Percentiles rank a stretch among this genome's conserved stretches.
phyloP scores from a whole-genome alignment of 2,113 vertebrate genomes.

The Pongo pygmaeus region DNA sequence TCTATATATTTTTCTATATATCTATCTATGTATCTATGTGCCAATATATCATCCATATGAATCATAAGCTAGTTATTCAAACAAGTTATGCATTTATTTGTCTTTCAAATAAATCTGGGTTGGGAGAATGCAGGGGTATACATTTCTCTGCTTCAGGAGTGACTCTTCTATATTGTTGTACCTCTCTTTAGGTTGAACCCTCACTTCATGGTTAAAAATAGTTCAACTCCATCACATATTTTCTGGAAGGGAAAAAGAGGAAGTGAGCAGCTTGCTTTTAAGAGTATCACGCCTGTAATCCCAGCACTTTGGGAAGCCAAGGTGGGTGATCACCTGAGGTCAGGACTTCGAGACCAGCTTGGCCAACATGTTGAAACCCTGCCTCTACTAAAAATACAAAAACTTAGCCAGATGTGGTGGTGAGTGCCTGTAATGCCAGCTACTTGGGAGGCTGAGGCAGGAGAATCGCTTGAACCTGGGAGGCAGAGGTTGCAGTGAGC shows the following conservation, averaged over 20 bases:
- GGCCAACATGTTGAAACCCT: too few species aligned
- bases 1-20: background rate
- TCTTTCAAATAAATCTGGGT: background rate
- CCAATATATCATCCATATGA: background rate
- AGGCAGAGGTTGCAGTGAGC: too few species aligned
- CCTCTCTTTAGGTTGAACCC: background rate
- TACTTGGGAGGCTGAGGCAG: too few species aligned
- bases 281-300: background rate
- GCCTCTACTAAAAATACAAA: too few species aligned
- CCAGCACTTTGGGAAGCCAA: too few species aligned
- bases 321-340: too few species aligned
- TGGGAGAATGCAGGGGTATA: background rate
- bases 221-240: background rate
- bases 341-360: too few species aligned
- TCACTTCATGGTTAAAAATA: background rate
- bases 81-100: background rate
- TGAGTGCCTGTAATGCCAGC: too few species aligned
- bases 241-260: background rate
- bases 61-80: background rate
- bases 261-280: background rate
- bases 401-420: too few species aligned
- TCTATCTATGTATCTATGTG: background rate
- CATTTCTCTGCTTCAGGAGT: background rate
- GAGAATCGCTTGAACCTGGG: too few species aligned
- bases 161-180: background rate